phyloP scores from a whole-genome alignment of 2,797 vertebrate species.

The Chrosomus eos region DNA sequence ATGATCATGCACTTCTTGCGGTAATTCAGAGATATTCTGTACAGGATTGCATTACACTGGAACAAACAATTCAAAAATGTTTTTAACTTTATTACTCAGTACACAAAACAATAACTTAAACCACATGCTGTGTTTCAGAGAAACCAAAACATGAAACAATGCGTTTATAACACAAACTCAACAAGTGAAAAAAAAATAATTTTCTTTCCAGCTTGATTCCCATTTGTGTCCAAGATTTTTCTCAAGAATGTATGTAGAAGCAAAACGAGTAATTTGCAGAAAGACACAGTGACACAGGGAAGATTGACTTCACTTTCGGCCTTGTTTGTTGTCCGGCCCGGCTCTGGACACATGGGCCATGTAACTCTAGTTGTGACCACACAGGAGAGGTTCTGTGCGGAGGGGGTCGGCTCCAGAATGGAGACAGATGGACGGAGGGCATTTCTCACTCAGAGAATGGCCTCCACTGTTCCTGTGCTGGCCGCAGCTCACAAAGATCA shows the following conservation, averaged over 20 bases:
- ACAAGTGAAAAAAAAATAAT: slow-evolving; percentile 7
- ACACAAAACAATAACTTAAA: slow-evolving; percentile 36
- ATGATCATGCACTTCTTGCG: not conserved
- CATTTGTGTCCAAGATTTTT: not conserved
- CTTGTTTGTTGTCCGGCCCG: slow-evolving; percentile 68
- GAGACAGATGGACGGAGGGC: slow-evolving; percentile 78
- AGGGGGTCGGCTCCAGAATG: slow-evolving; percentile 53
- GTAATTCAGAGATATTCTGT: not conserved
- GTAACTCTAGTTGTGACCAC: slow-evolving; percentile 77
- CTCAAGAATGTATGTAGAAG: slow-evolving; percentile 10
- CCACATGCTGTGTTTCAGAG: slow-evolving; percentile 28
- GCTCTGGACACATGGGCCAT: slow-evolving; percentile 73
- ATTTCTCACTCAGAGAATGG: slow-evolving; percentile 72
- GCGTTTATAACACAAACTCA: not conserved
- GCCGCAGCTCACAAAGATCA: slow-evolving; percentile 69
- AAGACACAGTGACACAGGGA: not conserved
- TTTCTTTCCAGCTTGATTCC: not conserved
- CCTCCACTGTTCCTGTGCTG: slow-evolving; percentile 70
- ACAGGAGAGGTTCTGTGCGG: slow-evolving; percentile 72
- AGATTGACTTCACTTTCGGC: slow-evolving; percentile 40
- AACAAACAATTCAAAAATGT: slow-evolving; percentile 24
- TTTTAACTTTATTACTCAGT: slow-evolving; percentile 17
- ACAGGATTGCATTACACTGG: not conserved
- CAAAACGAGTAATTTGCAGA: not conserved
- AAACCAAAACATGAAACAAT: slow-evolving; percentile 20